Base-by-base conservation (phyloP, 2,888 invertebrate genomes). In the Flexamia atlantica region DNA sequence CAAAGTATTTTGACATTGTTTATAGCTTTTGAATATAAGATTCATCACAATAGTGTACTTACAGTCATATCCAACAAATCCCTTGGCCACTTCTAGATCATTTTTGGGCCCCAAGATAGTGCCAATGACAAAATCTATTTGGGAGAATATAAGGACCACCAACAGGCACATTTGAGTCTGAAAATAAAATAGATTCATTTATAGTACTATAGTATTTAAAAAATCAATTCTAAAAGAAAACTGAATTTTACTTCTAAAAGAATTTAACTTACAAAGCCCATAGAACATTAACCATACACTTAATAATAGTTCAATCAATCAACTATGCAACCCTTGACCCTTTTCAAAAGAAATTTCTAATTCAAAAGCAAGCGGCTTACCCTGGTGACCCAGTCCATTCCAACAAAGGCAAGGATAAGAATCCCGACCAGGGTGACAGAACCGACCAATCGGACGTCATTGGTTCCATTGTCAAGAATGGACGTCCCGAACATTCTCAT, bases 371-470 rank as follows among this genome's bases (percentile, higher is more conserved):
- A 46, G 46, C 12, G 7, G n/a, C 53, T 88, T 90, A 94, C 95
- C 91, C 98, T 97, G 0, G 98, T 96, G 91, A 99, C 99, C 97
- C 98, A 99, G 89, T 98, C 98, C 95, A 98, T 96, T 46, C 99
- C 99, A 84, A 99, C 95, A 84, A 98, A 95, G 79, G 98, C 98
- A 86, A 99, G 96, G 4, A 95, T 92, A 0, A 98, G 93, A 0
- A 99, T 92, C 0, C 97, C 89, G 0, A 97, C 92, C 87, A 98
- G 94, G 0, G 98, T 97, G 82, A 97, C 92, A 84, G 95, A 94
- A 9, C 98, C 97, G 88, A 97, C 95, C 83, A 98, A 95, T 82
- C 97, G 92, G 85, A 96, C 94, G 89, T 95, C 95, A 90, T 94
- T 91, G 0, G 93, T 91, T 10, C 91, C 93, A n/a, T 94, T 94